Percentiles rank a stretch among this genome's conserved stretches.
phyloP scores from a whole-genome alignment of 1,140 invertebrate genomes.

The Bombus confusus region DNA sequence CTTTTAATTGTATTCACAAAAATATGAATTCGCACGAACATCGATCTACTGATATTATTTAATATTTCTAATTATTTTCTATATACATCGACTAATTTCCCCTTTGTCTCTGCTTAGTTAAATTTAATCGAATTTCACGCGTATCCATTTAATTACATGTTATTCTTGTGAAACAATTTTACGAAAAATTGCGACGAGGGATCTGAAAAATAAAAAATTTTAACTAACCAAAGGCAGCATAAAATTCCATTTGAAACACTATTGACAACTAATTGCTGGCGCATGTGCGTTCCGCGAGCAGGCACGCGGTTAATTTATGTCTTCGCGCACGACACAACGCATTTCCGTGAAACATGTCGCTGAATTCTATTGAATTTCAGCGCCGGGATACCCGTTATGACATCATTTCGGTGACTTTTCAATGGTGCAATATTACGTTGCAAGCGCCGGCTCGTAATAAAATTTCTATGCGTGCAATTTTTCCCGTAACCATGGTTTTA shows the following conservation, averaged over 20 bases:
- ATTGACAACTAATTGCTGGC: not conserved
- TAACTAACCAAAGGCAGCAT: not conserved
- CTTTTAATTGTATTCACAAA: no score
- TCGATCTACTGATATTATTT: not conserved
- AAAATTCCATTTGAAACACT: not conserved
- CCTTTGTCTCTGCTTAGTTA: not conserved
- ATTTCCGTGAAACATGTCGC: conserved; percentile 37
- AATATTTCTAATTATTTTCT: no score
- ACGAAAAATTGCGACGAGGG: not conserved
- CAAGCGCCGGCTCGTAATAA: conserved; percentile 1
- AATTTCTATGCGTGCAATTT: conserved; percentile 7
- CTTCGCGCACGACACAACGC: not conserved
- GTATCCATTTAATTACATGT: not conserved
- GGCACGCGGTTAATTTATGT: conserved; percentile 9
- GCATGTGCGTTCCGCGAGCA: not conserved
- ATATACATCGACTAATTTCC: not conserved
- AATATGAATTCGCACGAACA: no score
- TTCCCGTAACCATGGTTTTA: not conserved
- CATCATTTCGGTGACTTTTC: conserved; percentile 8
- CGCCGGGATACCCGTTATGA: conserved; percentile 34
- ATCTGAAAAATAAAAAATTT: not conserved
- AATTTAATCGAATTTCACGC: not conserved
- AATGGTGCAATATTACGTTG: conserved; percentile 20
- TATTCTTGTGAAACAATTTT: no score
- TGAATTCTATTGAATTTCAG: conserved; percentile 1